These are phyloP conservation scores for Eretmochelys imbricata DNA, from an alignment of 2,113 vertebrate genomes.

Conservation along the genomic window DNA sequence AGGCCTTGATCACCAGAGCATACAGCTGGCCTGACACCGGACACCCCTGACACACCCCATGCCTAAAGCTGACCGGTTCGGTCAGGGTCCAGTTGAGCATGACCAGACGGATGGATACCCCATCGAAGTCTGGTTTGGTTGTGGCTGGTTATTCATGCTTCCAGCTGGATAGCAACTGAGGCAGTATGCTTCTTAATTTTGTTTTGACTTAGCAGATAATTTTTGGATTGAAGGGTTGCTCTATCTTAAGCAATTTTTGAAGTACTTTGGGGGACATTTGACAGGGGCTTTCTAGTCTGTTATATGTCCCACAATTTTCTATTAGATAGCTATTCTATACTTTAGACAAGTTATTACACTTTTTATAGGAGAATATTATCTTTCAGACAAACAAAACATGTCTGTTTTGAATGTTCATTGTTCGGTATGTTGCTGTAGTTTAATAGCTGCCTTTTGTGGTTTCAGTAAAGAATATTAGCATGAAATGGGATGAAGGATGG, in stretches of 20 bases:
- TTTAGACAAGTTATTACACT: background rate
- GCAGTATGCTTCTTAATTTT: background rate
- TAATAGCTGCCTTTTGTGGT: background rate
- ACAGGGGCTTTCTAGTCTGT: background rate
- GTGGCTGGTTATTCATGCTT: background rate
- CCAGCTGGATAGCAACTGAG: background rate
- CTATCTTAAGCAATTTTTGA: background rate
- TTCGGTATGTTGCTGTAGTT: background rate
- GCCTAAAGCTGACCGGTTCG: too few relatives aligned
- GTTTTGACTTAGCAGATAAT: background rate
- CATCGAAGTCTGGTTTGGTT: background rate
- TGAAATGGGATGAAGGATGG: background rate
- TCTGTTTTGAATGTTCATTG: background rate
- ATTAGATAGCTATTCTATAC: background rate
- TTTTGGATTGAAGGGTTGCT: background rate
- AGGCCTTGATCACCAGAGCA: too few relatives aligned
- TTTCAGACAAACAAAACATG: conserved; percentile 21
- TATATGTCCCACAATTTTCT: background rate
- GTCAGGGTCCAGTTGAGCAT: too few relatives aligned
- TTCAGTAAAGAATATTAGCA: conserved; percentile 32
- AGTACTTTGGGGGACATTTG: background rate
- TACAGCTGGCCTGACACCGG: too few relatives aligned
- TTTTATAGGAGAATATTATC: background rate
- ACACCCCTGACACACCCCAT: too few relatives aligned
- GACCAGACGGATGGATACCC: background rate